Base-by-base conservation (phyloP, 2,888 invertebrate genomes). In the Apamea sordens region DNA sequence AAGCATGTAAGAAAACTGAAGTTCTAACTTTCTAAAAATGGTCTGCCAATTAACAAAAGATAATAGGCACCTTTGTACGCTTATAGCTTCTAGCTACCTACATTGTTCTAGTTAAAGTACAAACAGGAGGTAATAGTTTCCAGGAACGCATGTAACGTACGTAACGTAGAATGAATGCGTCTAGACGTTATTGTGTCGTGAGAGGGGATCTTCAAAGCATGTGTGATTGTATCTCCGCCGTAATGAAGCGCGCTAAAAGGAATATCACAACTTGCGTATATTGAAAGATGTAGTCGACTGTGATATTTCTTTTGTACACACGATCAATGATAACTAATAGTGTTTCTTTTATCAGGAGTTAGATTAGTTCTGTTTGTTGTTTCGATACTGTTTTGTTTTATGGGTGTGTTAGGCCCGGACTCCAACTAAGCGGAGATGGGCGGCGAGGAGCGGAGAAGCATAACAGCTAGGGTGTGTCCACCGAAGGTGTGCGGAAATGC, bases 111-210 rank as follows among this genome's bases (percentile, higher is more conserved):
- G 74, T 82, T 86, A 87, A 80, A 73, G 81, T 85, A 86, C 86
- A 89, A 87, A 84, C 78, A 85, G n/a, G 69, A 82, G 85, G 77
- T 84, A 86, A 89, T 88, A 73, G 77, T 73, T 80, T 79, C 73
- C 84, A 72, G 24, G 75, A 80, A 85, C 82, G 88, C 86, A 73
- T 79, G 65, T 63, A 47, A 41, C 80, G 64, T 74, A 64, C 80
- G 69, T 74, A 64, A 64, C 77, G 70, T 67, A 70, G 73, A 78
- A 83, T 93, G 92, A 93, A 94, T 93, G 90, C 90, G 94, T 94
- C 94, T 94, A 94, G 94, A 94, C 94, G 88, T 87, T 89, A 93
- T 94, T 94, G 93, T 94, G 88, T 86, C 86, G 86, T 85, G 87
- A 88, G 82, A 81, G 81, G 75, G 70, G 47, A 86, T 47, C 76